phyloP scores from a whole-genome alignment of 2,797 vertebrate genomes.

The Xiphorhynchus erythropygius region DNA sequence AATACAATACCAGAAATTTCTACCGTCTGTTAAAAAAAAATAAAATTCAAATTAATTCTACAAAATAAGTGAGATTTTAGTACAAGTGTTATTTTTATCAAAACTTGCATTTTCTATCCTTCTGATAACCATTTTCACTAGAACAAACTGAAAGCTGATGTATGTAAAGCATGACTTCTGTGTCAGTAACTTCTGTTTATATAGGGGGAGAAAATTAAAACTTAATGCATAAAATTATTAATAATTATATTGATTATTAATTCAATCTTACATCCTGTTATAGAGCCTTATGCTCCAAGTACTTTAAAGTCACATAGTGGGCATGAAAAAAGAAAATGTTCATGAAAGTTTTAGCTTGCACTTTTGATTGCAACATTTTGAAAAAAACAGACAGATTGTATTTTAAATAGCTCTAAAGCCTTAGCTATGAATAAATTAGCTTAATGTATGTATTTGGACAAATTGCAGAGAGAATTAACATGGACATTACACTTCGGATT shows the following conservation, averaged over 20 bases:
- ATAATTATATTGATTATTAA: neutral
- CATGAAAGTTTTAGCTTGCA: neutral
- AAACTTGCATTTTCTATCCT: neutral
- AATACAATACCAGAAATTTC: neutral
- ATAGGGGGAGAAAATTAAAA: neutral
- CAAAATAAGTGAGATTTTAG: neutral
- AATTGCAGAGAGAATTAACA: neutral
- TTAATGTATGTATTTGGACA: neutral
- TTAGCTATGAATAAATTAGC: neutral
- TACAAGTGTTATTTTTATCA: neutral
- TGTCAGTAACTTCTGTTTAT: neutral
- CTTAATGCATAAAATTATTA: neutral
- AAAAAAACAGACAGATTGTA: neutral
- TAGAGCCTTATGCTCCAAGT: neutral
- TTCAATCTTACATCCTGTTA: neutral
- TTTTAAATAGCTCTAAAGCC: neutral
- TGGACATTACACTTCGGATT: neutral
- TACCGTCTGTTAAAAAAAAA: neutral
- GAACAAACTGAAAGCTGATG: neutral
- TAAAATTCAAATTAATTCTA: neutral
- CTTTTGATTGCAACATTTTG: neutral
- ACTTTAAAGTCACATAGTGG: neutral
- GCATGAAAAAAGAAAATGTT: neutral
- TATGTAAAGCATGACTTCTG: neutral
- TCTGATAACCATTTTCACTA: neutral